Percentiles rank a stretch among this genome's conserved stretches.
Evolutionary conservation across 1,140 invertebrate genomes (phyloP).

Genomic region (Aphis gossypii): DNA sequence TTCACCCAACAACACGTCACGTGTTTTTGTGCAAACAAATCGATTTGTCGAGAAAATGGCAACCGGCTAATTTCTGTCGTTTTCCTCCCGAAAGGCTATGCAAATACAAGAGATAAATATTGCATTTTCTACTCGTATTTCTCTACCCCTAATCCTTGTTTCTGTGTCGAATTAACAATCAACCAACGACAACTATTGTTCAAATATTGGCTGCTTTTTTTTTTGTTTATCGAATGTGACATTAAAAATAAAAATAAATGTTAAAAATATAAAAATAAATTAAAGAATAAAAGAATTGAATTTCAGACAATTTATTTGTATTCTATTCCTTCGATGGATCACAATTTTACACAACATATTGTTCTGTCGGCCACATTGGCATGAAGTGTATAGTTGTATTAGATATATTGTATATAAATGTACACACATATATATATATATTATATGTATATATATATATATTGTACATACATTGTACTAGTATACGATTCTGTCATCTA

Average conservation of each 20-base stretch:
- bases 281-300: background rate
- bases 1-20: background rate
- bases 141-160: slow-evolving; percentile 2
- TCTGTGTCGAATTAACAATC: slow-evolving; percentile 50
- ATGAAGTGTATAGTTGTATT: background rate
- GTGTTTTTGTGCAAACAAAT: slow-evolving; percentile 28
- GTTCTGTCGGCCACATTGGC: background rate
- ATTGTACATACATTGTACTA: background rate
- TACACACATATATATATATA: background rate
- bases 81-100: slow-evolving; percentile 34
- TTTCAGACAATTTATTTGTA: background rate
- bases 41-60: slow-evolving; percentile 45
- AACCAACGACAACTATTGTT: background rate
- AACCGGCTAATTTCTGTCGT: slow-evolving; percentile 35
- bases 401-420: background rate
- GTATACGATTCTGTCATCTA: slow-evolving; percentile 21
- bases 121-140: slow-evolving; percentile 28
- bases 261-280: background rate
- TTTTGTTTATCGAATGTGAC: background rate
- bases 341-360: background rate
- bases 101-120: slow-evolving; percentile 54
- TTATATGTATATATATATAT: background rate
- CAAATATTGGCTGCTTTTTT: slow-evolving; percentile 35
- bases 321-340: background rate
- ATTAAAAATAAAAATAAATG: background rate